These are phyloP conservation scores for Diadema setosum DNA, from an alignment of 35 echinoderm and acorn worm genomes.

Conservation along the genomic window DNA sequence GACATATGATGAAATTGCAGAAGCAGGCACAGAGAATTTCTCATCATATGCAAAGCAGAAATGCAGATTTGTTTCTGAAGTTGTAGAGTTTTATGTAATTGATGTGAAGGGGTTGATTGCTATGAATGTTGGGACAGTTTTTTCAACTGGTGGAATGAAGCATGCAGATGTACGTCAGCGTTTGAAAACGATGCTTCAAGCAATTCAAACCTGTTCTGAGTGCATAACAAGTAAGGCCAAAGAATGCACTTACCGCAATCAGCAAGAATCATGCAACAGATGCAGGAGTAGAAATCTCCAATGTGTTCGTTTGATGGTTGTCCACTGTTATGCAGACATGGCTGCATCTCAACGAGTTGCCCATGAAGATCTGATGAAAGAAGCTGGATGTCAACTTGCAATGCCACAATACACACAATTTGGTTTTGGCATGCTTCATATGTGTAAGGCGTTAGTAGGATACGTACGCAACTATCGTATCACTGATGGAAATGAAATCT, in stretches of 20 bases:
- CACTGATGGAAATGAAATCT: background rate
- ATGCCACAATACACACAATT: background rate
- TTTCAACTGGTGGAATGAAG: background rate
- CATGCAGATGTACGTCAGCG: background rate
- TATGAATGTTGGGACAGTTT: background rate
- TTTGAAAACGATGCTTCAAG: background rate
- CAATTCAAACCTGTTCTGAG: background rate
- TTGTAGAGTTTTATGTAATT: background rate
- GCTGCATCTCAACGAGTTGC: background rate
- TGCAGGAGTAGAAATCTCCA: background rate
- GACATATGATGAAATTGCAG: background rate
- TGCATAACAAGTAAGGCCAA: background rate
- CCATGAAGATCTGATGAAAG: conserved; percentile 16
- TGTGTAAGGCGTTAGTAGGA: background rate
- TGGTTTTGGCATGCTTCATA: background rate
- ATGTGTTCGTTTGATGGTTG: background rate
- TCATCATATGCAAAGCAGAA: background rate
- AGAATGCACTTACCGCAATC: background rate
- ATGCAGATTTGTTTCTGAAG: background rate
- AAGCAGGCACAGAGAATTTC: background rate
- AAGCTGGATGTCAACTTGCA: background rate
- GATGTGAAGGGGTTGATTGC: background rate
- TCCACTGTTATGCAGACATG: conserved; percentile 13
- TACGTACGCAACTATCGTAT: background rate
- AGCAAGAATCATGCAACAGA: background rate